phyloP scores from a whole-genome alignment of 2,888 invertebrate genomes.

The Drosophila vallismaia region DNA sequence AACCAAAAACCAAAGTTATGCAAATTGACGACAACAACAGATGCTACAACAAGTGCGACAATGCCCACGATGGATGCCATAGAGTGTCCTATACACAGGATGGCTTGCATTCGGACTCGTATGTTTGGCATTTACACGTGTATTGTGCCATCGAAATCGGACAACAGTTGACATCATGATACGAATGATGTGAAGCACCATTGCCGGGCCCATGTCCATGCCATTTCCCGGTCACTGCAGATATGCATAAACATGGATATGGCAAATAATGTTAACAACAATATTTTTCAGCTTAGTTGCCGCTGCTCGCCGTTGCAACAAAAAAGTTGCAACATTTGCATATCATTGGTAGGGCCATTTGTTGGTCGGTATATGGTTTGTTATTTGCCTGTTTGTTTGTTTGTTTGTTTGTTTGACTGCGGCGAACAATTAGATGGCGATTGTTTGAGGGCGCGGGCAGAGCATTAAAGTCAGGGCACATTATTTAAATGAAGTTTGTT shows the following conservation, averaged over 20 bases:
- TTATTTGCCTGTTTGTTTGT: conserved; percentile 10
- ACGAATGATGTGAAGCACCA: not conserved
- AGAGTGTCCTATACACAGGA: not conserved
- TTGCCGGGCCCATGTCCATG: not conserved
- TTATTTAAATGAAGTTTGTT: conserved; percentile 39
- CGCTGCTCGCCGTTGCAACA: not conserved
- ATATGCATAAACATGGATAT: conserved; percentile 38
- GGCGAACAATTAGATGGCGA: conserved; percentile 51
- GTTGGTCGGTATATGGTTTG: conserved; percentile 9
- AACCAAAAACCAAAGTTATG: conserved; percentile 43
- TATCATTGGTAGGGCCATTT: conserved; percentile 21
- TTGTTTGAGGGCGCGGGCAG: conserved; percentile 46
- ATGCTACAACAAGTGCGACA: conserved; percentile 42
- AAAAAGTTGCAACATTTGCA: conserved; percentile 30
- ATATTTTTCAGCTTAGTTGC: conserved; percentile 49
- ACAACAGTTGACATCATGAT: conserved; percentile 35
- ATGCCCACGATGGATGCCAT: conserved; percentile 47
- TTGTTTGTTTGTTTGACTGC: conserved; percentile 17
- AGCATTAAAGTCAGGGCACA: conserved; percentile 33
- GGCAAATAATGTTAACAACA: conserved; percentile 42
- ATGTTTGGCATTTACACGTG: conserved; percentile 39
- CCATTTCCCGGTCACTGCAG: conserved; percentile 22
- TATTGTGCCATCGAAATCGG: conserved; percentile 35
- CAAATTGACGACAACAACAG: conserved; percentile 31
- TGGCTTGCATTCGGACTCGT: not conserved